Conservation (phyloP, 2,113 vertebrate species). For the Myocastor coypus region DNA sequence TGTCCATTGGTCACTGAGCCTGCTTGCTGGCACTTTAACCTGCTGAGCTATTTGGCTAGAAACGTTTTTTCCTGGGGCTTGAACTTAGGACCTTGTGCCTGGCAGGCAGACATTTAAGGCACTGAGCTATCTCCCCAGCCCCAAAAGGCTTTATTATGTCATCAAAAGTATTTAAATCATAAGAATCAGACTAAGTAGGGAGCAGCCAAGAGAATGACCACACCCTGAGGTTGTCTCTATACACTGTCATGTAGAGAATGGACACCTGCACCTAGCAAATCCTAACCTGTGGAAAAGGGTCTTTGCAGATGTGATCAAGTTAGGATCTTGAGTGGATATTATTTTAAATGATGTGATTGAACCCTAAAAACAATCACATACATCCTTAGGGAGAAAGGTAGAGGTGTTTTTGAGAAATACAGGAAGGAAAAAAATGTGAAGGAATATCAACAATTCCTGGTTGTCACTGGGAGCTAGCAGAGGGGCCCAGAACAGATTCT, state of each 20-base stretch:
- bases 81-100: too few relatives aligned
- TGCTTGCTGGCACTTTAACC: too few relatives aligned
- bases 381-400: conserved; percentile 7
- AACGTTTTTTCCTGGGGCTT: too few relatives aligned
- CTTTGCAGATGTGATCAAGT: not conserved
- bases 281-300: not conserved
- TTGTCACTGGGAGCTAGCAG: not conserved
- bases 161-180: not conserved
- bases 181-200: not conserved
- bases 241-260: not conserved
- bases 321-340: not conserved
- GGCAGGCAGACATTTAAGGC: too few relatives aligned
- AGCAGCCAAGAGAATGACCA: not conserved
- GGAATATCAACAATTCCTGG: not conserved
- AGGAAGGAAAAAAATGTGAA: not conserved
- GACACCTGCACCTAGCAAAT: not conserved
- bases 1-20: too few relatives aligned
- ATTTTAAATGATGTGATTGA: not conserved
- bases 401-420: not conserved
- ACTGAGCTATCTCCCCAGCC: too few relatives aligned
- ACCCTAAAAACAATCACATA: not conserved
- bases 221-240: not conserved
- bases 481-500: not conserved
- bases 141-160: not conserved
- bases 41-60: too few relatives aligned